A percentile compares a stretch with the other conserved stretches of the same genome.
Conservation (phyloP, 2,113 vertebrate genomes). For the Polypterus bichir region DNA sequence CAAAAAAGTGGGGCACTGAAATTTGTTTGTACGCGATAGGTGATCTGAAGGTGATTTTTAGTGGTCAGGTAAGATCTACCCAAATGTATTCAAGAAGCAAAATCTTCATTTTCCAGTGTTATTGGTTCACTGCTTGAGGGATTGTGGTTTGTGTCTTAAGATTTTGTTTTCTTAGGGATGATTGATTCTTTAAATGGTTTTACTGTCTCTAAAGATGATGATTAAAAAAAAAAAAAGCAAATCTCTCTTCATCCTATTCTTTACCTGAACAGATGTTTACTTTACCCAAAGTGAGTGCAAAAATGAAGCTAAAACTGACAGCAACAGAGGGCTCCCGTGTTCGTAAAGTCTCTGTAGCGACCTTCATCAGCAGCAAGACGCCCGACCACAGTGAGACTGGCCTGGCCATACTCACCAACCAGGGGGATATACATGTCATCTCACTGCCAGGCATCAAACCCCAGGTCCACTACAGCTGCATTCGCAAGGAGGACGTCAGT, state of each 20-base stretch:
- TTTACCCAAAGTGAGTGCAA: constrained; percentile 82
- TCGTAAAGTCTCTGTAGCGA: constrained; percentile 67
- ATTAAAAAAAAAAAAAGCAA: too few relatives aligned
- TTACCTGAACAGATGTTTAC: constrained; percentile 67
- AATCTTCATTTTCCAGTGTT: too few relatives aligned
- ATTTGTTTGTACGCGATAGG: too few relatives aligned
- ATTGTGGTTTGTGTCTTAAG: too few relatives aligned
- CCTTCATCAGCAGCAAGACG: constrained; percentile 66
- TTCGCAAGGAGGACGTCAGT: constrained; percentile 86
- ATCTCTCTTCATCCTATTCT: background rate
- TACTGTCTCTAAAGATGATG: too few relatives aligned
- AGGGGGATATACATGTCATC: constrained; percentile 85
- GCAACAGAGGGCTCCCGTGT: constrained; percentile 85
- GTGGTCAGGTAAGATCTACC: too few relatives aligned
- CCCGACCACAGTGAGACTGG: constrained; percentile 78
- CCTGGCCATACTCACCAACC: constrained; percentile 79
- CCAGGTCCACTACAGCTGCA: constrained; percentile 84
- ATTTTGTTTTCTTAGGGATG: too few relatives aligned
- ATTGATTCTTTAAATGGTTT: too few relatives aligned
- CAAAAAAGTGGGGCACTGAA: too few relatives aligned
- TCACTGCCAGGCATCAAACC: constrained; percentile 79
- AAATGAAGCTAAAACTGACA: constrained; percentile 86
- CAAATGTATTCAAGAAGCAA: too few relatives aligned
- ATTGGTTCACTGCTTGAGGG: too few relatives aligned
- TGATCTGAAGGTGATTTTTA: too few relatives aligned